Conservation (phyloP, 2,797 vertebrate genomes). For the Falco naumanni region DNA sequence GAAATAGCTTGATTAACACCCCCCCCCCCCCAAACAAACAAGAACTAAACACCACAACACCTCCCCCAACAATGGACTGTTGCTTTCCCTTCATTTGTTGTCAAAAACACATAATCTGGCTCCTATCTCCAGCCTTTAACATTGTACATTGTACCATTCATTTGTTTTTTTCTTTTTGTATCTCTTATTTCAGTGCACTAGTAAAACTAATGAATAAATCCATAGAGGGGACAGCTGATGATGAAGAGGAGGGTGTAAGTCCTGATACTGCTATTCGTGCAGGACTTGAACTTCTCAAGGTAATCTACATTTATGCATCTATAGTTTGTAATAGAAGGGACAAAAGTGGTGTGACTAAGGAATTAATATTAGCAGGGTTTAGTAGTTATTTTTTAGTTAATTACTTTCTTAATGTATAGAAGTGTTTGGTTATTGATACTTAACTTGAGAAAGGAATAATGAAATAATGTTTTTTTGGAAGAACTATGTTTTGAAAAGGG, state of each 20-base stretch:
- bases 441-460: background rate
- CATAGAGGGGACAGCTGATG: slow-evolving; percentile 96
- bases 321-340: background rate
- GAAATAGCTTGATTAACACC: background rate
- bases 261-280: slow-evolving; percentile 97
- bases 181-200: slow-evolving; percentile 84
- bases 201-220: slow-evolving; percentile 99
- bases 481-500: background rate
- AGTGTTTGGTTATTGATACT: background rate
- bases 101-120: background rate
- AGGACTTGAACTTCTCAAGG: slow-evolving; percentile 98
- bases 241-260: slow-evolving; percentile 98
- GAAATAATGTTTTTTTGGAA: background rate
- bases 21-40: no score
- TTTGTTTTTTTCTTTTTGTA: background rate
- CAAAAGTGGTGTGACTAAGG: background rate
- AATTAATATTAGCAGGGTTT: background rate
- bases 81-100: background rate
- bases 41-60: background rate
- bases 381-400: background rate
- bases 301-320: slow-evolving; percentile 56
- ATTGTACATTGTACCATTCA: background rate
- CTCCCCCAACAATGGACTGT: background rate
- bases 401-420: background rate
- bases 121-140: background rate